Conservation (phyloP, 2,888 invertebrate genomes). For the Pecten maximus region DNA sequence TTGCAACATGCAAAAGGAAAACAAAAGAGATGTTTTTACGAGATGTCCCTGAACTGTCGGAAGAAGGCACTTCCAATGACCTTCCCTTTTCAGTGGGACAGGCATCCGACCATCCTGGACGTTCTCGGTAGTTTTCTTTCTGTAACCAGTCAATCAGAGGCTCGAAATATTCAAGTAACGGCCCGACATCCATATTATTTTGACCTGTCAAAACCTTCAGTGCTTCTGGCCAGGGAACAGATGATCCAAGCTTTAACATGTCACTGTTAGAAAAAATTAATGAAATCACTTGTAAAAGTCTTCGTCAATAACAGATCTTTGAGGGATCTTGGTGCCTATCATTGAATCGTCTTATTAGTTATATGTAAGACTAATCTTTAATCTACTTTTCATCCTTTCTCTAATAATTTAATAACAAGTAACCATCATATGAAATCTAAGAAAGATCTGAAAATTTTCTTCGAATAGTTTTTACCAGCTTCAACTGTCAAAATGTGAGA, state of each 20-base stretch:
- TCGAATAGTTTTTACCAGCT: too few relatives aligned
- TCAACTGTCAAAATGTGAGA: too few relatives aligned
- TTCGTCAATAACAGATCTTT: too few relatives aligned
- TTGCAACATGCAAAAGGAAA: background rate
- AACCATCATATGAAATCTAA: too few relatives aligned
- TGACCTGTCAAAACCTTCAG: slow-evolving; percentile 90
- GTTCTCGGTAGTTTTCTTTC: slow-evolving; percentile 79
- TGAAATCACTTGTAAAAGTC: too few relatives aligned
- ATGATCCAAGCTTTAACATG: slow-evolving; percentile 83
- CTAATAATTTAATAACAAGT: too few relatives aligned
- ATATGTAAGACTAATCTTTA: too few relatives aligned
- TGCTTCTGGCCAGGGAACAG: slow-evolving; percentile 87
- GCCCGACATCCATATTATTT: slow-evolving; percentile 88
- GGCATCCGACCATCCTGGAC: slow-evolving; percentile 64
- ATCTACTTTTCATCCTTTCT: too few relatives aligned
- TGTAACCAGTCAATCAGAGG: slow-evolving; percentile 91
- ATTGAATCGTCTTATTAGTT: too few relatives aligned
- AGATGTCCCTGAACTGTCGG: background rate
- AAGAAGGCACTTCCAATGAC: background rate
- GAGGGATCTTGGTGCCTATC: too few relatives aligned
- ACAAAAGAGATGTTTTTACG: background rate
- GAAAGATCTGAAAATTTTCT: too few relatives aligned
- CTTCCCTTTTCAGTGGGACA: slow-evolving; percentile 49
- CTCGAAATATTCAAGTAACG: slow-evolving; percentile 91
- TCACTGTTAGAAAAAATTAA: slow-evolving; percentile 59